Evolutionary conservation across 2,888 invertebrate species (phyloP).

Genomic region (Andricus curvator): DNA sequence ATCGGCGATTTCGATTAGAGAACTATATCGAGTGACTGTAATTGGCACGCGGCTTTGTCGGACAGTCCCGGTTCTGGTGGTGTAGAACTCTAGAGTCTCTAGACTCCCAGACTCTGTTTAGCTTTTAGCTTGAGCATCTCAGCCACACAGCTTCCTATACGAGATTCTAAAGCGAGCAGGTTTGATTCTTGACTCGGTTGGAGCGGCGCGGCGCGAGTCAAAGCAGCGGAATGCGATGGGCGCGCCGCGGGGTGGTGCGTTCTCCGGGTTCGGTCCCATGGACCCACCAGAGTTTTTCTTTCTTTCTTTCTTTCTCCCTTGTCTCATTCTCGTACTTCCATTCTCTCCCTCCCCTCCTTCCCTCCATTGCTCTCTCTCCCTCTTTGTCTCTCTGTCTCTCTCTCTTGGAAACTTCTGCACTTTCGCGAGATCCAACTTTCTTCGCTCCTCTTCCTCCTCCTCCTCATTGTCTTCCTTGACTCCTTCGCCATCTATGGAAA

Average conservation of each 20-base stretch:
- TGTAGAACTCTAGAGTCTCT: no score
- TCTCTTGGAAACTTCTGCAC: constrained; percentile 28
- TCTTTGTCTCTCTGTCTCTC: not conserved
- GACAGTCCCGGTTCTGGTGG: not conserved
- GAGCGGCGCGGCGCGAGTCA: constrained; percentile 67
- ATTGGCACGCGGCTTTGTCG: constrained; percentile 48
- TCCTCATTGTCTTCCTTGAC: constrained; percentile 10
- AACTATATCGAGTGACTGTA: constrained; percentile 50
- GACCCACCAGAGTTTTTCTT: constrained; percentile 24
- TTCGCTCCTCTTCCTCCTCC: constrained; percentile 42
- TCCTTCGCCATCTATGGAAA: constrained; percentile 31
- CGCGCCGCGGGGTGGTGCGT: constrained; percentile 69
- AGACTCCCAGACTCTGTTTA: not conserved
- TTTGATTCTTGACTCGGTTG: constrained; percentile 57
- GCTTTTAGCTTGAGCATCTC: constrained; percentile 37
- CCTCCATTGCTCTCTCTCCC: not conserved
- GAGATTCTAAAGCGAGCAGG: constrained; percentile 55
- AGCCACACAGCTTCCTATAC: constrained; percentile 55
- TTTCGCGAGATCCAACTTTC: constrained; percentile 45
- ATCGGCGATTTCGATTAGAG: constrained; percentile 49
- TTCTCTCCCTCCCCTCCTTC: not conserved
- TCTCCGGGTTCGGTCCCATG: constrained; percentile 41
- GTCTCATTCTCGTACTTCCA: constrained; percentile 20
- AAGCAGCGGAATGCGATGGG: constrained; percentile 75
- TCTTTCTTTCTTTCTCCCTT: constrained; percentile 14